Evolutionary conservation across 2,797 vertebrate genomes (phyloP), one percentile per base, ranked within the genome.

Genomic region (Phrynocephalus vlangalii): DNA sequence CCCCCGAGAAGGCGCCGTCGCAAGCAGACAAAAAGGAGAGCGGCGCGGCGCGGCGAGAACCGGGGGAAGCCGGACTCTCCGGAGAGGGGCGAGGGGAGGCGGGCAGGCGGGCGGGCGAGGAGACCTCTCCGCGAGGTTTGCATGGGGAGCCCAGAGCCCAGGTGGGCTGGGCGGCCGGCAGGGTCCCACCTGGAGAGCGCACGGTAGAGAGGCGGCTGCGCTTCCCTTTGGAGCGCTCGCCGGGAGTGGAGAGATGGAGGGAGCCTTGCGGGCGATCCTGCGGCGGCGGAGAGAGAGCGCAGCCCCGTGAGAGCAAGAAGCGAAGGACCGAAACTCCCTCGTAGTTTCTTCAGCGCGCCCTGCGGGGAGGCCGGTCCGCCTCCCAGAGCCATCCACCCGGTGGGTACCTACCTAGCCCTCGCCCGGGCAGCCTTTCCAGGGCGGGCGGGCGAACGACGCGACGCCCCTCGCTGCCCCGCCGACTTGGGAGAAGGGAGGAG

Each of bases 161-260:
- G 66, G 81, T 72, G 67, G 66, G 44, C 20, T 82, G 85, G 85
- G 78, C 44, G 68, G 33, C 68, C 67, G 72, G 50, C 26, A 78
- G 82, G 91, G 82, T 88, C 84, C 3, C 44, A 9, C 81, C 66
- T 24, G 79, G 87, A 90, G 90, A 79, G 85, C 52, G 44, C 88
- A 16, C 90, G 66, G 80, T 63, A 67, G 44, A 71, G 80, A 76
- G 80, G 72, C 48, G 26, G 10, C 84, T 33, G 78, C 89, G 38
- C 38, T 44, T 38, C 1, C 85, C 50, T 75, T 88, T 30, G 1
- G 89, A 92, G 76, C 75, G 83, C 88, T 82, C 83, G 92, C 76
- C 48, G 89, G 70, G 89, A 86, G 90, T 68, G 91, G 71, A 90
- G n/a, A 28, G 28, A 56, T 2, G 8, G 84, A 56, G 0, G 52